A percentile compares a stretch with the other conserved stretches of the same genome.
Conservation (phyloP, 2,113 vertebrate genomes). For the Phalacrocorax aristotelis region DNA sequence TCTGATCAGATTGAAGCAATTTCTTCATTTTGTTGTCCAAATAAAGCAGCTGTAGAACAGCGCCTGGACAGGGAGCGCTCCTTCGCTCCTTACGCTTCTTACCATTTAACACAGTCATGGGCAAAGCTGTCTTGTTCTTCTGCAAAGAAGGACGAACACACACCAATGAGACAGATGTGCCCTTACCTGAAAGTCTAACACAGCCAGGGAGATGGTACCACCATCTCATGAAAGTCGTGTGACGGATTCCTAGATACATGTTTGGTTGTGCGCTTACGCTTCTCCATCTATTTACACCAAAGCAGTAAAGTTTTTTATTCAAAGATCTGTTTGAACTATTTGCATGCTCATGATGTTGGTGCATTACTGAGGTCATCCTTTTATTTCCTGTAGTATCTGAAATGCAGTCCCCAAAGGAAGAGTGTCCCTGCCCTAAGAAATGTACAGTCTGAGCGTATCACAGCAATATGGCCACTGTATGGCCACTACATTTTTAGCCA, state of each 20-base stretch:
- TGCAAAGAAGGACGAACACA: background rate
- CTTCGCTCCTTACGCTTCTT: background rate
- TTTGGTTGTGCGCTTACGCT: background rate
- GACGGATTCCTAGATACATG: accelerated
- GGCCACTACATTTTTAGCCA: background rate
- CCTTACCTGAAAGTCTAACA: background rate
- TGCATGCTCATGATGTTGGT: background rate
- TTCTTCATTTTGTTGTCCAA: background rate
- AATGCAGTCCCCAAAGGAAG: background rate
- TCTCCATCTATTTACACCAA: background rate
- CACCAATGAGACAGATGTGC: too few relatives aligned
- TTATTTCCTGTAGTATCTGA: background rate
- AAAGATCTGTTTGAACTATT: background rate
- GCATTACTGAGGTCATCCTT: background rate
- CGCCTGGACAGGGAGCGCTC: background rate
- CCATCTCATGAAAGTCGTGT: background rate
- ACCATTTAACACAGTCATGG: background rate
- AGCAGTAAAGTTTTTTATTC: background rate
- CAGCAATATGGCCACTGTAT: background rate
- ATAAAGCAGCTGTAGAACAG: background rate
- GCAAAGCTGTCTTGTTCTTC: background rate
- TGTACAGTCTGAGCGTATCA: background rate
- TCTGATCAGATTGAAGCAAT: background rate
- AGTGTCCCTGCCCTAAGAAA: background rate
- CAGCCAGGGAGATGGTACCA: background rate